These are phyloP conservation scores for Octopus bimaculoides DNA, from an alignment of 1,140 invertebrate species.

Conservation along the genomic window DNA sequence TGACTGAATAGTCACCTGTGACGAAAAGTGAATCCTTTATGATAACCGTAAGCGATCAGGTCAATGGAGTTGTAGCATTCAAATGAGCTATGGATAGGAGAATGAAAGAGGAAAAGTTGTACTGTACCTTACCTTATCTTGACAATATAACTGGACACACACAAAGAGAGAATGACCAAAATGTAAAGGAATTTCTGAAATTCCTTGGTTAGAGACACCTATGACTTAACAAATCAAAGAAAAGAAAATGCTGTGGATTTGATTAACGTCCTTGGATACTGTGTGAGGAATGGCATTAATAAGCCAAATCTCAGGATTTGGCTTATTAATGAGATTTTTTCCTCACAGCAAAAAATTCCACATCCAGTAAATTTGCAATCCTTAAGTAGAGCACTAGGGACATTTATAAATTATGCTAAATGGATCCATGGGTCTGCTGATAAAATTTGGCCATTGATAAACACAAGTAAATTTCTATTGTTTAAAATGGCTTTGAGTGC, in stretches of 20 bases:
- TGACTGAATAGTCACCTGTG: too few relatives aligned
- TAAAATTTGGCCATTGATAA: too few relatives aligned
- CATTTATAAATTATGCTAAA: not conserved
- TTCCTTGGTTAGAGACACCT: not conserved
- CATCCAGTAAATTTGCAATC: too few relatives aligned
- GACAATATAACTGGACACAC: too few relatives aligned
- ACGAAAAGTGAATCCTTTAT: too few relatives aligned
- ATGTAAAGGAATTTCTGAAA: not conserved
- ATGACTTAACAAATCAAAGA: not conserved
- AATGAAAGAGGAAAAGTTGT: too few relatives aligned
- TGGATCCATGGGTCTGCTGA: not conserved
- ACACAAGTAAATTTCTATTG: not conserved
- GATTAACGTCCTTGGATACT: not conserved
- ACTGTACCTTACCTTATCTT: too few relatives aligned
- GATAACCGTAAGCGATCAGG: too few relatives aligned
- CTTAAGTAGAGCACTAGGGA: not conserved
- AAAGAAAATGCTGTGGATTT: not conserved
- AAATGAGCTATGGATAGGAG: too few relatives aligned
- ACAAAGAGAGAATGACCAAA: not conserved
- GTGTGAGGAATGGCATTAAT: not conserved
- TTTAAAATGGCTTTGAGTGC: not conserved
- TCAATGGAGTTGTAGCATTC: too few relatives aligned
- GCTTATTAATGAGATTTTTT: not conserved
- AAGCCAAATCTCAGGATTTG: too few relatives aligned
- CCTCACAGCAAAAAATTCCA: too few relatives aligned